A percentile compares a stretch with the other conserved stretches of the same genome.
Evolutionary conservation across 2,113 vertebrate genomes (phyloP).

Genomic region (Oostethus manadensis): DNA sequence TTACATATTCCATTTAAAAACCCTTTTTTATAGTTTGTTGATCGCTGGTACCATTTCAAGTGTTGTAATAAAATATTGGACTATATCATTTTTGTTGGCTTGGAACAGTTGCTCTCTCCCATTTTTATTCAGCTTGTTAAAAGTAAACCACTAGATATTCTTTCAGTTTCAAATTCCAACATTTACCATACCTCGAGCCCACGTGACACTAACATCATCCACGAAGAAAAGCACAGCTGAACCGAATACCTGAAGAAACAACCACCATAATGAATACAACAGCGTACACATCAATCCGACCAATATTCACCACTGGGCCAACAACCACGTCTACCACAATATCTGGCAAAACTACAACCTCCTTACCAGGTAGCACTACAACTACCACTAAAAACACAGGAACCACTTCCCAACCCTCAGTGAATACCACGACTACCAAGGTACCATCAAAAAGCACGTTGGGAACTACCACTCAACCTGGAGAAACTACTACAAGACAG

Average conservation of each 20-base stretch:
- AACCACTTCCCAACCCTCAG: constrained; percentile 9
- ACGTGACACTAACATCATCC: no score
- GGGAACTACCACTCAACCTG: neutral
- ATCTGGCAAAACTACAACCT: constrained; percentile 6
- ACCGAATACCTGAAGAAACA: neutral
- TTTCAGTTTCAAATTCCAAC: no score
- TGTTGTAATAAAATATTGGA: no score
- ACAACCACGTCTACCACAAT: constrained; percentile 1
- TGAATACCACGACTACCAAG: neutral
- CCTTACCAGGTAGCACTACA: neutral
- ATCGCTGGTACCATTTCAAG: no score
- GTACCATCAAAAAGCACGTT: neutral
- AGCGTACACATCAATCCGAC: neutral
- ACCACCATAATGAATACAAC: neutral
- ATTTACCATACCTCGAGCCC: no score
- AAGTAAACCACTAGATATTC: no score
- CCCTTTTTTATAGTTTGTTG: no score
- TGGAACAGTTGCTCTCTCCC: no score
- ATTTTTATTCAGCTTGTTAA: no score
- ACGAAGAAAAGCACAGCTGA: neutral
- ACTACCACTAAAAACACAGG: neutral
- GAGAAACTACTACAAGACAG: neutral
- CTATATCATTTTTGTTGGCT: no score
- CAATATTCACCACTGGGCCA: neutral
- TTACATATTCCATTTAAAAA: no score